Conservation (phyloP, 2,113 vertebrate species). For the Pogonocichla stellata region DNA sequence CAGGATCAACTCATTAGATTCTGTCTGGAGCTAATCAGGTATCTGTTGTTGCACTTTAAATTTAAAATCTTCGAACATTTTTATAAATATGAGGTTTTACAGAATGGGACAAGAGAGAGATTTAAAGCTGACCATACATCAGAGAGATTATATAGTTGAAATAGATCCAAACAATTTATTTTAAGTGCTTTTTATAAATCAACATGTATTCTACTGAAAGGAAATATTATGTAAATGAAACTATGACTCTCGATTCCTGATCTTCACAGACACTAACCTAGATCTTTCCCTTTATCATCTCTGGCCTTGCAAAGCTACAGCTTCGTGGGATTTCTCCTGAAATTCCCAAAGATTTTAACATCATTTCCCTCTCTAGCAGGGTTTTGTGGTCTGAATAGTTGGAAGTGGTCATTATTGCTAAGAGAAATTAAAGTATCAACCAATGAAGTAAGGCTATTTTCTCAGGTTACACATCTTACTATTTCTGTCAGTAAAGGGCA, state of each 20-base stretch:
- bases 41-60: neutral
- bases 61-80: neutral
- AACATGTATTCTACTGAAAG: neutral
- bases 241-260: accelerated
- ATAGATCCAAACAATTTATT: neutral
- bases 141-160: neutral
- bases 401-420: neutral
- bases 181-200: slow-evolving; percentile 16
- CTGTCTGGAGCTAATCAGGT: neutral
- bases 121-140: neutral
- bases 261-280: neutral
- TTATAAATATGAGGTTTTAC: neutral
- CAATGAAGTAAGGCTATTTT: neutral
- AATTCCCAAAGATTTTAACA: neutral
- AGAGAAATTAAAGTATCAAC: neutral
- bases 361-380: neutral
- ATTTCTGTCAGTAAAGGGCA: neutral
- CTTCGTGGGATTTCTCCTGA: neutral
- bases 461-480: neutral
- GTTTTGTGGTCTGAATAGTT: neutral
- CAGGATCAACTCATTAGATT: neutral
- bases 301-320: neutral
- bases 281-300: neutral
- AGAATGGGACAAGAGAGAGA: neutral
- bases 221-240: neutral